Evolutionary conservation across 37 sponge, comb jelly and placozoan species (phyloP), one percentile per base, ranked within the genome.

Genomic region (Geodia barretti): DNA sequence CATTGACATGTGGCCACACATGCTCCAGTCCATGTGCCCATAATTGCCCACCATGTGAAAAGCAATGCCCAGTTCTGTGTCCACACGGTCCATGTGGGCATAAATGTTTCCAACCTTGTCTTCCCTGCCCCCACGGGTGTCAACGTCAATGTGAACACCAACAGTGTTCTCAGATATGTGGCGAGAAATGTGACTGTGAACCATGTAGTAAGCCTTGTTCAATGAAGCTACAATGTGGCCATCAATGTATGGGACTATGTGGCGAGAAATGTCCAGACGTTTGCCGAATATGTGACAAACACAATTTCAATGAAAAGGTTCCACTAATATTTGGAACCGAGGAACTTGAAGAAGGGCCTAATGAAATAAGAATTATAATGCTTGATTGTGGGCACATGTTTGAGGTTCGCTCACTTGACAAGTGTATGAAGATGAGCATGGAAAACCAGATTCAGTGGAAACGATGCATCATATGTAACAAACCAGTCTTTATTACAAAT

Each of bases 1-100:
- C 3, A 3, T 62, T 82, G 26, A 33, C 71, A n/a, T 82, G 89
- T 82, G 78, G 83, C 1, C 89, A 88, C 63, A 66, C 72, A 70
- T 88, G 89, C 35, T 31, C 58, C 3, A 66, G 35, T 26, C 47
- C 26, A 62, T 88, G 89, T 71, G 70, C 89, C 20, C 28, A 47
- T 17, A 66, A 41, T 9, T 75, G 84, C 41, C 38, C 68, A 11
- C 76, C 84, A 17, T 84, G 84, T 74, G 41, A 24, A 17, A 21
- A 74, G 4, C 23, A 43, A 28, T 73, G 81, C 38, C 30, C 54
- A 0, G 39, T 68, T 30, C 1, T 31, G 20, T 84, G 84, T 40
- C 68, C 76, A 9, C 84, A 84, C 40, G 54, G 38, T 1, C 64
- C 32, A 3, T 73, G 76, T 72, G 76, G 70, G 30, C 61, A 68